Base-by-base conservation (phyloP, 2,113 vertebrate genomes). In the Cyphomyrus plagiostoma region DNA sequence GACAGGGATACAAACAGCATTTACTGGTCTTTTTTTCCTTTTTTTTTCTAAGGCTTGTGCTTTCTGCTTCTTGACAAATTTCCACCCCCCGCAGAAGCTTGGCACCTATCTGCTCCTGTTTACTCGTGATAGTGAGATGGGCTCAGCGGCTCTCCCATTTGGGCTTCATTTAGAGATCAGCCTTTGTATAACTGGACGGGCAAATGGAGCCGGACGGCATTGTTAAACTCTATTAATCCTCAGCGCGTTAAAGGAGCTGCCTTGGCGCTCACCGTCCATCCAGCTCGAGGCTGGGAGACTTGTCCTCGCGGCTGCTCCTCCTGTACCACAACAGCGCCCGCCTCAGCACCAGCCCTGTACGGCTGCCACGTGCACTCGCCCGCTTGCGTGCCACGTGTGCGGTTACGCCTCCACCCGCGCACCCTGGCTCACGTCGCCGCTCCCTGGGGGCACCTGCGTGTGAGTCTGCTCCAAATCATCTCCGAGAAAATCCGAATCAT, bases 181-280 rank as follows among this genome's bases (percentile, higher is more conserved):
- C 30, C 84, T 52, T 88, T 30, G 56, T 83, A 39, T 83, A 82
- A 23, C 90, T 50, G 4, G 10, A 39, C 39, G 82, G 88, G 49
- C 58, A 88, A 84, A 91, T 17, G 10, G 15, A 90, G 58, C 50
- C 58, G 45, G 77, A 66, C 42, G 77, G 88, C 74, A 86, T 91
- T 92, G 89, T 92, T 89, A 74, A 88, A 92, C 88, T 80, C 85
- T 2, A 13, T 92, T 70, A 86, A 85, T 90, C 89, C 87, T 86
- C 49, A 87, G 35, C 17, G 1, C 0, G 52, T 11, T 52, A 87
- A 90, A 86, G 92, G 84, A 90, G 49, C 85, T 82, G 62, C 56
- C 52, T 42, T 46, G 70, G 23, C 42, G 46, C 9, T n/a, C 7
- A 8, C 9, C 19, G 19, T 46, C 82, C 19, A 4, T 23, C 45